These are phyloP conservation scores for Corynorhinus townsendii DNA, from an alignment of 2,113 vertebrate species.

Conservation along the genomic window DNA sequence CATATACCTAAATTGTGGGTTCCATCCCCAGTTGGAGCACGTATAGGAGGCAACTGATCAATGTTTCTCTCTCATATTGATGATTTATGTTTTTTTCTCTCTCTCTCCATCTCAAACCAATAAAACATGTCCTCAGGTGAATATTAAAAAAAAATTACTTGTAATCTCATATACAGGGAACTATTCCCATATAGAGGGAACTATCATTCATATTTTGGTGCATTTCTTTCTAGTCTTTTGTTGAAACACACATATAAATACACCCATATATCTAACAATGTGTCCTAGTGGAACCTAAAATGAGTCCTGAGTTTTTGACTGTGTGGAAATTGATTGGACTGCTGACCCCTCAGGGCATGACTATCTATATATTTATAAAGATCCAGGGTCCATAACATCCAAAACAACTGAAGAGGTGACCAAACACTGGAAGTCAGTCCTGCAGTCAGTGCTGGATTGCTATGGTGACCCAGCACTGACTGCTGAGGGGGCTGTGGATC, in stretches of 20 bases:
- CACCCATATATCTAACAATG: background rate
- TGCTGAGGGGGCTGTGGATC: no score
- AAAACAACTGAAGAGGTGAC: no score
- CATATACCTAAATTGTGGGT: background rate
- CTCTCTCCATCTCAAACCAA: no score
- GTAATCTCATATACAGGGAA: background rate
- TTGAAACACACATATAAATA: background rate
- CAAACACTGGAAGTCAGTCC: no score
- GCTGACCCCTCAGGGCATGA: background rate
- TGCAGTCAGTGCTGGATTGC: no score
- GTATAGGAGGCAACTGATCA: background rate
- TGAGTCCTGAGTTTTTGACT: background rate
- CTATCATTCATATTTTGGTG: background rate
- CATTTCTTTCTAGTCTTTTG: background rate
- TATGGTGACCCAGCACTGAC: no score
- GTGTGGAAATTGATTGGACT: background rate
- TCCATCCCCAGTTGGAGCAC: background rate
- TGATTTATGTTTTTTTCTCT: no score
- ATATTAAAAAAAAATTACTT: background rate
- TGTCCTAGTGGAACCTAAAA: background rate
- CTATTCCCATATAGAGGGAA: background rate
- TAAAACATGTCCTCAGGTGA: background rate
- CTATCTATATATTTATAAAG: no score
- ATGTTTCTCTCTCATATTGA: background rate
- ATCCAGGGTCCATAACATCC: no score